Base-by-base conservation (phyloP, 2,888 invertebrate genomes). In the Mystacides longicornis region DNA sequence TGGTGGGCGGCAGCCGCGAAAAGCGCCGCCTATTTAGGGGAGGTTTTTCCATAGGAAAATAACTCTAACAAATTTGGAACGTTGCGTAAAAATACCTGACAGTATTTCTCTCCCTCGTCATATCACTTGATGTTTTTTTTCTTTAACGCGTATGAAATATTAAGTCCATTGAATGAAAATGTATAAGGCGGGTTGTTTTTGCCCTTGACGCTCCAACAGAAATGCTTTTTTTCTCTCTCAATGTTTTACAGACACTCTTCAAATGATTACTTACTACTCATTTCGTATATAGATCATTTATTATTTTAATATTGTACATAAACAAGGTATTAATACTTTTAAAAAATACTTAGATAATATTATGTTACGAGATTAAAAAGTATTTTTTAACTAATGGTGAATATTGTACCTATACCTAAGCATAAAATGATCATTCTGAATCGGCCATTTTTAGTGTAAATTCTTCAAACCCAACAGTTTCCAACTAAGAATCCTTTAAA, bases 1-100 rank as follows among this genome's bases (percentile, higher is more conserved):
- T 49, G 54, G 65, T 66, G 65, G 65, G 62, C 64, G 63, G 64
- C 59, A 23, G 49, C 49, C 49, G 55, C 59, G 57, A 53, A 55
- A 37, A 37, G 47, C 49, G 49, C 53, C 54, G 54, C 54, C 54
- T 43, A 37, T 49, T 19, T 37, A 18, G 46, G 31, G 54, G 23
- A 49, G 49, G 45, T 48, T 48, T 48, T 48, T 48, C n/a, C 23
- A 20, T 48, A 23, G 7, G 14, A 20, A 48, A 23, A 22, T 48
- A 23, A 48, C 48, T 21, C 9, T 48, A 48, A 48, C 21, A 23
- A 23, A 22, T 48, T 48, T n/a, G 23, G 48, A 37, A 16, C 37
- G 37, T n/a, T 37, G 37, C 37, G 37, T 37, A 37, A 37, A 37
- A 37, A 37, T 37, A 37, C 37, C 37, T 37, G 37, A 37, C 37